Conservation (phyloP, 2,113 vertebrate species). For the Scophthalmus maximus region DNA sequence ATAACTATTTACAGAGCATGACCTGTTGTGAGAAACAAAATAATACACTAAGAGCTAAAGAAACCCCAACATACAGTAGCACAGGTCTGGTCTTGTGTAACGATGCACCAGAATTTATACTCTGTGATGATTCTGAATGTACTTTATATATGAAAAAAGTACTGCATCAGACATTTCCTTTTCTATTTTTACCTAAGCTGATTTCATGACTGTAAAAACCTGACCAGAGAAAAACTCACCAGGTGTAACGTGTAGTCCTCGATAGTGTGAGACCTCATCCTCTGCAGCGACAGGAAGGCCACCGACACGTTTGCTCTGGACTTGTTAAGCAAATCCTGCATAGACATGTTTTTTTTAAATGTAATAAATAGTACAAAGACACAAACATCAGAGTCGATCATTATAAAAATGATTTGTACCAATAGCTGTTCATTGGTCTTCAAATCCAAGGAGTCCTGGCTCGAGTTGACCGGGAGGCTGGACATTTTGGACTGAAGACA, state of each 20-base stretch:
- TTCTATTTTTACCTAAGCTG: too few species aligned
- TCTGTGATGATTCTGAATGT: too few species aligned
- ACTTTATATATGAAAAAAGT: too few species aligned
- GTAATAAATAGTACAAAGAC: background rate
- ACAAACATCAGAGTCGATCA: constrained; percentile 11
- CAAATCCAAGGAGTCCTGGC: constrained; percentile 17
- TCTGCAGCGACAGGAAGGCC: constrained; percentile 43
- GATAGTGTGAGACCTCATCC: background rate
- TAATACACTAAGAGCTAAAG: too few species aligned
- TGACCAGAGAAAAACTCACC: constrained; percentile 55
- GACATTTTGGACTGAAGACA: constrained; percentile 42
- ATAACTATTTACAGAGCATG: too few species aligned
- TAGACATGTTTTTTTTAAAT: background rate
- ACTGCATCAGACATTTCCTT: too few species aligned
- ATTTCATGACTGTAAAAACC: background rate
- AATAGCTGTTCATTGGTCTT: constrained; percentile 70
- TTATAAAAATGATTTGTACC: constrained; percentile 52
- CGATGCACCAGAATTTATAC: too few species aligned
- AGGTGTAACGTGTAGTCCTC: constrained; percentile 45
- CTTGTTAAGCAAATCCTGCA: constrained; percentile 66
- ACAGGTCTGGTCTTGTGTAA: too few species aligned
- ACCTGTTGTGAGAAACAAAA: too few species aligned
- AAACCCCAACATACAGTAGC: too few species aligned
- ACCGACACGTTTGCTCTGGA: constrained; percentile 35
- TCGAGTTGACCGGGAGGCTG: background rate